A percentile compares a stretch with the other conserved stretches of the same genome.
Conservation (phyloP, 2,113 vertebrate species). For the Mungos mungo region DNA sequence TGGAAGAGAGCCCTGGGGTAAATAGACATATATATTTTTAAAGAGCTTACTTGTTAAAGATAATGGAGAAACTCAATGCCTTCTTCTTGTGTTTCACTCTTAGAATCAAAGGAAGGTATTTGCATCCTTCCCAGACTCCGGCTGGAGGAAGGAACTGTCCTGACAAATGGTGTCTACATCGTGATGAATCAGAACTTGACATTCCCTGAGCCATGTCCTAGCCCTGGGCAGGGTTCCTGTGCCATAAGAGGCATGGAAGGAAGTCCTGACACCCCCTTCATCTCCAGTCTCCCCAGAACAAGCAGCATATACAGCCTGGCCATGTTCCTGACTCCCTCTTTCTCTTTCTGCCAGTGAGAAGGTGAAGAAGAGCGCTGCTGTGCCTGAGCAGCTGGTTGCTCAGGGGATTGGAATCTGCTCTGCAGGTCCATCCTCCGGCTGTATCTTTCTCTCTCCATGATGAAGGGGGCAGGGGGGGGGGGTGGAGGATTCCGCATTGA, state of each 20-base stretch:
- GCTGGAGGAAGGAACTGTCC: background rate
- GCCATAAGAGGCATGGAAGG: too few relatives aligned
- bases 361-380: background rate
- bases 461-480: background rate
- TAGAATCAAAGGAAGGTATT: background rate
- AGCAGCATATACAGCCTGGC: background rate
- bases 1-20: background rate
- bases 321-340: background rate
- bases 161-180: background rate
- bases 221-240: background rate
- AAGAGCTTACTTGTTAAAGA: background rate
- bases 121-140: background rate
- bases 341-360: background rate
- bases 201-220: background rate
- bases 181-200: background rate
- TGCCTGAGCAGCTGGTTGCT: background rate
- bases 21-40: background rate
- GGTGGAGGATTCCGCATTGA: background rate
- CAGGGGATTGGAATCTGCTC: background rate
- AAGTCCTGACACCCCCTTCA: background rate
- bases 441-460: background rate
- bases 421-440: background rate
- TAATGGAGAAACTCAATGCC: background rate
- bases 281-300: background rate
- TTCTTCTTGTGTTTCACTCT: background rate